Evolutionary conservation across 2,888 invertebrate species (phyloP).

Genomic region (Ryuthela nishihirai): DNA sequence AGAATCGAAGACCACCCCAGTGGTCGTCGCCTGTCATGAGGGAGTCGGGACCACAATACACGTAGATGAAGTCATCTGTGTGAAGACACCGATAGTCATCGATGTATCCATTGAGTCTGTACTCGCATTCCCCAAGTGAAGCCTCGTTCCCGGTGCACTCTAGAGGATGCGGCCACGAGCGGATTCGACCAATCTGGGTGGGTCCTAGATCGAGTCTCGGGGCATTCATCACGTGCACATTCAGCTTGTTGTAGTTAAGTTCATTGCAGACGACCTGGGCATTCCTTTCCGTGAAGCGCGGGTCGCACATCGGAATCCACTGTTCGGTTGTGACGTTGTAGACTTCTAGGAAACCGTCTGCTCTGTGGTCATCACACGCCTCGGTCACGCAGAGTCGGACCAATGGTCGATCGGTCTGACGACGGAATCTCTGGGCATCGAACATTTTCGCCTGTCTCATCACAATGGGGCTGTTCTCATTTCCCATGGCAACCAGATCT

Average conservation of each 20-base stretch:
- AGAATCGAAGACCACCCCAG: constrained; percentile 96
- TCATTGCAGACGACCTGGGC: constrained; percentile 95
- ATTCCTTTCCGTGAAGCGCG: constrained; percentile 90
- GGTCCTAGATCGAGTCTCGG: constrained; percentile 83
- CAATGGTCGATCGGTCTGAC: constrained; percentile 1
- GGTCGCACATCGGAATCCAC: constrained; percentile 96
- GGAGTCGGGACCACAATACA: constrained; percentile 68
- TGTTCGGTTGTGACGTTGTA: constrained; percentile 92
- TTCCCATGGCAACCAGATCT: constrained; percentile 77
- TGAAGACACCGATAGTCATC: constrained; percentile 77
- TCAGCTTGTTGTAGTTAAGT: constrained; percentile 77
- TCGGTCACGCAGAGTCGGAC: constrained; percentile 41
- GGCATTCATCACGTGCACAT: constrained; percentile 82
- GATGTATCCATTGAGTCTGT: constrained; percentile 83
- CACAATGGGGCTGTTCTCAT: constrained; percentile 46
- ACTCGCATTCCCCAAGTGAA: constrained; percentile 52
- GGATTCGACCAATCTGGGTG: constrained; percentile 77
- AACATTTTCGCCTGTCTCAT: constrained; percentile 42
- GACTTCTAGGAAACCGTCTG: constrained; percentile 88
- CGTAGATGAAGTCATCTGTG: constrained; percentile 87
- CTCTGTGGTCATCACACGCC: constrained; percentile 44
- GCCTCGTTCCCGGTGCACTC: constrained; percentile 58
- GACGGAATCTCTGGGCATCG: constrained; percentile 17
- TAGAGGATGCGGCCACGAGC: constrained; percentile 93
- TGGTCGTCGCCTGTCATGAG: constrained; percentile 63